phyloP scores from a whole-genome alignment of 1,140 invertebrate genomes.

The Macrobrachium rosenbergii region DNA sequence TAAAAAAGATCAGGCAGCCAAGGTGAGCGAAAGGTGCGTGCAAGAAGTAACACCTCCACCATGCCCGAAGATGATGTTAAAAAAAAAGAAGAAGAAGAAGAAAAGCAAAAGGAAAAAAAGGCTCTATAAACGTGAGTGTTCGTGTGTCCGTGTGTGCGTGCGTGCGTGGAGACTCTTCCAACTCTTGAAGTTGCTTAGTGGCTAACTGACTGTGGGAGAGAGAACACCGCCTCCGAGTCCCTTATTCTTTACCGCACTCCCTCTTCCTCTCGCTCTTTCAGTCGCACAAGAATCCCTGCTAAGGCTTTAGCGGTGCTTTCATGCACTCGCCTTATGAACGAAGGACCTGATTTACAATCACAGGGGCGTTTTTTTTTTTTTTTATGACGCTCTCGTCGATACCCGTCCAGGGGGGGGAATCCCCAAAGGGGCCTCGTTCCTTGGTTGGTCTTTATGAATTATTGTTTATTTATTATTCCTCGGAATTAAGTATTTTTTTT shows the following conservation, averaged over 20 bases:
- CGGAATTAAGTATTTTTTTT: background rate
- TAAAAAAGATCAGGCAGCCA: slow-evolving; percentile 4
- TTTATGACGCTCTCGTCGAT: background rate
- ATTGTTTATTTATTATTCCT: background rate
- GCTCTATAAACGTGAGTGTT: slow-evolving; percentile 29
- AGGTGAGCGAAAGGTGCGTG: slow-evolving; percentile 37
- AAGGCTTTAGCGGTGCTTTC: background rate
- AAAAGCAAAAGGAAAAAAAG: background rate
- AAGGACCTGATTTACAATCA: too few species aligned
- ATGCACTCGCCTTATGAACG: too few species aligned
- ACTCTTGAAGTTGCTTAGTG: slow-evolving; percentile 44
- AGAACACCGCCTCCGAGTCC: slow-evolving; percentile 29
- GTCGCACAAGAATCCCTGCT: slow-evolving; percentile 20
- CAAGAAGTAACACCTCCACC: slow-evolving; percentile 31
- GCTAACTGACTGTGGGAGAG: slow-evolving; percentile 54
- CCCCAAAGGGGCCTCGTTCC: slow-evolving; percentile 36
- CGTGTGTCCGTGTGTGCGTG: slow-evolving; percentile 31
- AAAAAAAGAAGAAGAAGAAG: background rate
- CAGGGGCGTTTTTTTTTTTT: slow-evolving; percentile 14
- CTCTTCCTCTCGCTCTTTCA: slow-evolving; percentile 8
- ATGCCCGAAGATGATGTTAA: slow-evolving; percentile 11
- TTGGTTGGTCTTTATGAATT: slow-evolving; percentile 26
- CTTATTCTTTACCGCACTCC: slow-evolving; percentile 2
- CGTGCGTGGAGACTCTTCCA: slow-evolving; percentile 22
- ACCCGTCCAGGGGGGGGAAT: slow-evolving; percentile 11